phyloP scores from a whole-genome alignment of 2,797 vertebrate genomes.

The Periophthalmus magnuspinnatus region DNA sequence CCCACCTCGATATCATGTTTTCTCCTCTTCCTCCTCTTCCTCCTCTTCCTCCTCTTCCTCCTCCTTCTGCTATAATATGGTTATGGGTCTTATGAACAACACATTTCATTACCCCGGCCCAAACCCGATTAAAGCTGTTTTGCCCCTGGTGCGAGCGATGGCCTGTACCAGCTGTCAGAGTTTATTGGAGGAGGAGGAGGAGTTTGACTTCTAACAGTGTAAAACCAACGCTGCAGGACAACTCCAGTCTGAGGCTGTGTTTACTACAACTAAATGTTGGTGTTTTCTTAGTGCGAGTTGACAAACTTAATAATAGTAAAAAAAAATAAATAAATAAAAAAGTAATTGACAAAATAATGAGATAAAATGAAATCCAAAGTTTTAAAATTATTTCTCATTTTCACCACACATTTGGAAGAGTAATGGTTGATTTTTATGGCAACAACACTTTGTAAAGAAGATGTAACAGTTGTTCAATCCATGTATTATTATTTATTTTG shows the following conservation, averaged over 20 bases:
- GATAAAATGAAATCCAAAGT: neutral
- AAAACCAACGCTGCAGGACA: slow-evolving; percentile 2
- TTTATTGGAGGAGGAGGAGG: slow-evolving; percentile 32
- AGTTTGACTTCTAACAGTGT: slow-evolving; percentile 25
- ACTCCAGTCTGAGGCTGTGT: neutral
- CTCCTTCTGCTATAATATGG: slow-evolving; percentile 52
- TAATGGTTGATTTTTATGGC: no score
- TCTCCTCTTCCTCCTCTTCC: slow-evolving; percentile 34
- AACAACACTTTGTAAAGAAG: no score
- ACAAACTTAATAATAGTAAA: no score
- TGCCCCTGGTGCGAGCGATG: slow-evolving; percentile 51
- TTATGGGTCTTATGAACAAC: slow-evolving; percentile 68
- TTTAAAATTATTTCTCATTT: neutral
- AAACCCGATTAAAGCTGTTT: slow-evolving; percentile 71
- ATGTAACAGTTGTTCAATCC: no score
- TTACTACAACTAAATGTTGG: neutral
- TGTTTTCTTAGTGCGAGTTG: neutral
- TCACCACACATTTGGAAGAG: no score
- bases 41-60: slow-evolving; percentile 40
- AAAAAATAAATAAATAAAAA: no score
- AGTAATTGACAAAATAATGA: neutral
- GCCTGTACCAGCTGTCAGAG: slow-evolving; percentile 56
- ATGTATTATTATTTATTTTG: no score
- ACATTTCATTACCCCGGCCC: slow-evolving; percentile 69
- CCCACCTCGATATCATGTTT: slow-evolving; percentile 63